Evolutionary conservation across 64 coral and sea anemone genomes (phyloP), one percentile per base, ranked within the genome.

Genomic region (Montipora foliosa): DNA sequence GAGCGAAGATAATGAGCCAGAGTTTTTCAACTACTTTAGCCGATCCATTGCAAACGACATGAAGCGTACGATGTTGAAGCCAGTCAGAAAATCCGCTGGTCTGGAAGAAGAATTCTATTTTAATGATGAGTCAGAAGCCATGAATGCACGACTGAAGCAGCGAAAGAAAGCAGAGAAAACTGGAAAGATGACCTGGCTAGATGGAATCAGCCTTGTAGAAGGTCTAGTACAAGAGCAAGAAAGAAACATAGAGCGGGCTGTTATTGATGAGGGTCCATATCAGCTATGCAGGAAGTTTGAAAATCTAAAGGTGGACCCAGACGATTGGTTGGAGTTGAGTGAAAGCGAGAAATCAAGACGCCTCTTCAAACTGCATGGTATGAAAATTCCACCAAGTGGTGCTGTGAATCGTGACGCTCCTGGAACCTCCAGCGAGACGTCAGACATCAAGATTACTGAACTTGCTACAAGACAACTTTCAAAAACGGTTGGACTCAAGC

Each of bases 211-310:
- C 19, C 72, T 75, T 75, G 37, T 3, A 75, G 72, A 75, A 75
- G 37, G 37, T 75, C 72, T 75, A 22, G 72, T 75, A 22, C 72
- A 75, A 4, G 72, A 75, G 37, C 72, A 75, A 44, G n/a, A 75
- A 44, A 20, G 72, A 75, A 75, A 75, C 72, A 75, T 75, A 75
- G 72, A 5, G 37, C 19, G 72, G 37, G 72, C 72, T 22, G 37
- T 75, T 75, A 75, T 75, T 75, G 72, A 75, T 75, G 72, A 75
- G 37, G 72, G 72, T 75, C 72, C 72, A 75, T 75, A 75, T 75
- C 19, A 75, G 72, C 72, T 75, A 22, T 8, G 72, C 72, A 20
- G 37, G 37, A 15, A 5, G 72, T 75, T 22, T 75, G 72, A 75
- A 75, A 20, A 75, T 44, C 72, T 75, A 75, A 3, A 75, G 37